Base-by-base conservation (phyloP, 1,140 invertebrate genomes). In the Temnothorax longispinosus region DNA sequence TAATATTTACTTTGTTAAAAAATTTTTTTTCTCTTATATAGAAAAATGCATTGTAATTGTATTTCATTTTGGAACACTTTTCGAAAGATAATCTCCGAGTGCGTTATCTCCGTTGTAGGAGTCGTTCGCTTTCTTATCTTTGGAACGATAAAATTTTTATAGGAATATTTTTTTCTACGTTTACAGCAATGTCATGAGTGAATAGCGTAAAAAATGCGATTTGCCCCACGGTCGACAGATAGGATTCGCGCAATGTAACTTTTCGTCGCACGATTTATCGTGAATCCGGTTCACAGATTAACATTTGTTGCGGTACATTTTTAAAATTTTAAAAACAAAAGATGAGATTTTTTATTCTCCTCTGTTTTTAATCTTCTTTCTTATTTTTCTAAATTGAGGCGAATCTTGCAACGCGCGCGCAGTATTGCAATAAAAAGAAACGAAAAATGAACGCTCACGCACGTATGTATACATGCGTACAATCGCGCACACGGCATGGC, bases 381-480 rank as follows among this genome's bases (percentile, higher is more conserved):
- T 54, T 7, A 21, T 38, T 21, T 38, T 32, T 81, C 15, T 0
- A 54, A 41, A 52, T 3, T 8, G 21, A 21, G 8, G 8, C 7
- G 15, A 81, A 56, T 71, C 52, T 27, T 6, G n/a, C 3, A 27
- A 27, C 13, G 7, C 35, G 47, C n/a, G 7, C n/a, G 1, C 11
- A 38, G 18, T 38, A 21, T 21, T 58, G 41, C 47, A 52, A 71
- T 58, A 58, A 56, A 3, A 35, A 32, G 32, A 77, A 78, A 52
- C 15, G 50, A 80, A 88, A 88, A 77, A 64, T 56, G 27, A 52
- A 56, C 62, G 56, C 80, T 58, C 52, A 38, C 47, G 60, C 44
- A 54, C 44, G 27, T 27, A 11, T 44, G 50, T 3, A 35, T 21
- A 18, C 60, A 8, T 27, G 18, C 54, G 15, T 56, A 41, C 62